Evolutionary conservation across 2,797 vertebrate species (phyloP).

Genomic region (Lerista edwardsae): DNA sequence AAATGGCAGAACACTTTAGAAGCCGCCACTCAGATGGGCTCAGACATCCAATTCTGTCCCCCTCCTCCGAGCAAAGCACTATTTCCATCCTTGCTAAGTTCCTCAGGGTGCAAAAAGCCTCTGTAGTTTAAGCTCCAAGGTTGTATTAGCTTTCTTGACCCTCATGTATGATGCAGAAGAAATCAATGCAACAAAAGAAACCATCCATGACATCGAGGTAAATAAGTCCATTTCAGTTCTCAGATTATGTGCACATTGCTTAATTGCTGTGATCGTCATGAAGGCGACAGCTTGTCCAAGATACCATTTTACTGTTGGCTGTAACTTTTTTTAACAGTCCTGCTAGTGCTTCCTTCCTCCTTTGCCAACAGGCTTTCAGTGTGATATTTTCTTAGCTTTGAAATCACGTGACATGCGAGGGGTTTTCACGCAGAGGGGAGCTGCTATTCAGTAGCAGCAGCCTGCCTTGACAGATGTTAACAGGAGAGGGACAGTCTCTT

Average conservation of each 20-base stretch:
- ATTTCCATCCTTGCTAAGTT: not conserved
- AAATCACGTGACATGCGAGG: conserved; percentile 44
- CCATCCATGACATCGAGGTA: not conserved
- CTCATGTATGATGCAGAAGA: no score
- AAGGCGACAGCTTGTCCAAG: conserved; percentile 33
- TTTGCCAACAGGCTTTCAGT: conserved; percentile 56
- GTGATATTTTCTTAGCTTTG: conserved; percentile 55
- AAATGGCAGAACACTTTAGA: not conserved
- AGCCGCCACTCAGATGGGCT: not conserved
- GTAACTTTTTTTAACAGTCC: conserved; percentile 49
- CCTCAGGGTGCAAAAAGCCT: not conserved
- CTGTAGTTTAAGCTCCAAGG: no score
- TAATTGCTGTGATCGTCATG: conserved; percentile 2
- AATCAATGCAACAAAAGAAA: not conserved
- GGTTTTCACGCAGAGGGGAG: conserved; percentile 55
- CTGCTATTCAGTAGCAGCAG: not conserved
- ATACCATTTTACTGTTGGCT: conserved; percentile 51
- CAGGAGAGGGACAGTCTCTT: conserved; percentile 49
- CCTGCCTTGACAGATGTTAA: conserved; percentile 57
- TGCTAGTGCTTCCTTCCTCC: conserved; percentile 37
- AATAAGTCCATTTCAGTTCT: not conserved
- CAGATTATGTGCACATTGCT: conserved; percentile 27
- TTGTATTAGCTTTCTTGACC: no score
- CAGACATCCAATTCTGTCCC: not conserved
- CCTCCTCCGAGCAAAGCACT: not conserved